Conservation (phyloP, 2,888 invertebrate species). For the Agrilus biguttatus region DNA sequence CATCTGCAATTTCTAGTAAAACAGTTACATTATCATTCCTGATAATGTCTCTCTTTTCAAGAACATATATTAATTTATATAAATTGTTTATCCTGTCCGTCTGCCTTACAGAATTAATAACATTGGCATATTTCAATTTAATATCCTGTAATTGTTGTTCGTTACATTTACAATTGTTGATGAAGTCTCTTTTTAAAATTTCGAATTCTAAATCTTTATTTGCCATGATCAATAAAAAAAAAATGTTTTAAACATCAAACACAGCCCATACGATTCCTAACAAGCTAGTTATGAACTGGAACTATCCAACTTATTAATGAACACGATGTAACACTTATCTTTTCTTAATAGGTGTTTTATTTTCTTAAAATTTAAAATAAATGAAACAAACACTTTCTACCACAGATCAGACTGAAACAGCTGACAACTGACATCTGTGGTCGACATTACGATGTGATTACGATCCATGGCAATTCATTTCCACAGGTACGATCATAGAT, state of each 20-base stretch:
- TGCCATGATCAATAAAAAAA: not conserved
- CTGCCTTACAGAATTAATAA: slow-evolving; percentile 16
- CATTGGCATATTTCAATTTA: slow-evolving; percentile 7
- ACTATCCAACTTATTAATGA: too few species aligned
- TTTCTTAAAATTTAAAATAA: too few species aligned
- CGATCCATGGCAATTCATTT: too few species aligned
- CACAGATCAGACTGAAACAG: too few species aligned
- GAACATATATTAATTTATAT: slow-evolving; percentile 11
- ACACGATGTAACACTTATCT: too few species aligned
- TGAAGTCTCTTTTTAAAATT: not conserved
- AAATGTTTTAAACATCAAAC: not conserved
- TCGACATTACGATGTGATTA: too few species aligned
- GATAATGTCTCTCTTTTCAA: slow-evolving; percentile 18
- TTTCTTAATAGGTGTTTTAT: too few species aligned
- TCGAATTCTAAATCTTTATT: not conserved
- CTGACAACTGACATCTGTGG: too few species aligned
- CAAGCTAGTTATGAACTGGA: too few species aligned
- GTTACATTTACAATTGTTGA: not conserved
- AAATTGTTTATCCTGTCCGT: slow-evolving; percentile 12
- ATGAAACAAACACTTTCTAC: too few species aligned
- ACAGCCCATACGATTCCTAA: not conserved
- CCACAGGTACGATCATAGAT: too few species aligned
- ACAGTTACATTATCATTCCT: slow-evolving; percentile 10
- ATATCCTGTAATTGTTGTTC: slow-evolving; percentile 1
- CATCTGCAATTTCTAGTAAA: slow-evolving; percentile 12